phyloP scores from a whole-genome alignment of 2,888 invertebrate species.

The Caenorhabditis angaria region DNA sequence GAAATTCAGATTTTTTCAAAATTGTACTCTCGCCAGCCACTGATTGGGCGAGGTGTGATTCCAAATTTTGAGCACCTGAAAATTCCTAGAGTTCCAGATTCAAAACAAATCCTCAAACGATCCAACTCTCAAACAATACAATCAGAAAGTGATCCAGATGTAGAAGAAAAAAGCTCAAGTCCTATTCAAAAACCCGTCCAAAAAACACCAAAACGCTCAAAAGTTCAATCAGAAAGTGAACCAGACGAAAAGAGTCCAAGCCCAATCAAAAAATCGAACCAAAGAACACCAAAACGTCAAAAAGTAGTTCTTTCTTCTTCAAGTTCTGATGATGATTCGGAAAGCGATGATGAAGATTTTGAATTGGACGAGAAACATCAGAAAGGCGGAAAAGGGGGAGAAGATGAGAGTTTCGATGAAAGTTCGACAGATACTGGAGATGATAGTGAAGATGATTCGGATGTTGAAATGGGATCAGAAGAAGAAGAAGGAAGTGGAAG shows the following conservation, averaged over 20 bases:
- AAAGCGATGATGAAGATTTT: slow-evolving; percentile 25
- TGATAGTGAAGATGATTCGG: slow-evolving; percentile 14
- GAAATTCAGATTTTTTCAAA: too few relatives aligned
- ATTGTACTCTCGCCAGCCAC: too few relatives aligned
- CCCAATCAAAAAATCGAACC: too few relatives aligned
- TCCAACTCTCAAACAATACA: slow-evolving; percentile 20
- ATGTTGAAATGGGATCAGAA: slow-evolving; percentile 27
- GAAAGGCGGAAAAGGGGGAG: too few relatives aligned
- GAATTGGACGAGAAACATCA: slow-evolving; percentile 21
- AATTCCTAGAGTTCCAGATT: too few relatives aligned
- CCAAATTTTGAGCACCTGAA: too few relatives aligned
- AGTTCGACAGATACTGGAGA: not conserved
- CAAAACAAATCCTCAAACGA: slow-evolving; percentile 30
- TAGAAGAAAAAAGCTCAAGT: too few relatives aligned
- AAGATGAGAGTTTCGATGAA: not conserved
- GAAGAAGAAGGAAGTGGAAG: slow-evolving; percentile 19
- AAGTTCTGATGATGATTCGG: slow-evolving; percentile 19
- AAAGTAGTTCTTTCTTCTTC: slow-evolving; percentile 37
- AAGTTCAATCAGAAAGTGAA: too few relatives aligned
- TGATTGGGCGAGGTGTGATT: too few relatives aligned
- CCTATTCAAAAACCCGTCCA: too few relatives aligned
- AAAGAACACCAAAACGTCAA: slow-evolving; percentile 21
- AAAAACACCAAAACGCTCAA: too few relatives aligned
- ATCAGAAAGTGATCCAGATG: not conserved
- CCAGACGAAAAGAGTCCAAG: too few relatives aligned